A percentile compares a stretch with the other conserved stretches of the same genome.
phyloP scores from a whole-genome alignment of 2,113 vertebrate genomes.

The Sebastes schlegelii region DNA sequence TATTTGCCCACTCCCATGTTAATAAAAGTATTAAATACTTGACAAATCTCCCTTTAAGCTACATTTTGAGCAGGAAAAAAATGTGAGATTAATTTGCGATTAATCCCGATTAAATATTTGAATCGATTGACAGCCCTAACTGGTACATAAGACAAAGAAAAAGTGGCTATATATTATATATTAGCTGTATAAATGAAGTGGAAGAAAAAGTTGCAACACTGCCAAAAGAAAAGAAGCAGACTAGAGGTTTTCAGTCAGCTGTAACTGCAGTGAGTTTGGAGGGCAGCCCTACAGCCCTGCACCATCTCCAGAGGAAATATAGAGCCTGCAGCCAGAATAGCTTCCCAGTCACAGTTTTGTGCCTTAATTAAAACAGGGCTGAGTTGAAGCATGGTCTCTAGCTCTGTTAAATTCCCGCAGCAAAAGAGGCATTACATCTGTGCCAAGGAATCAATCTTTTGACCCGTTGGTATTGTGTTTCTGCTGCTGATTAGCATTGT shows the following conservation, averaged over 20 bases:
- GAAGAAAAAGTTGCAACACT: background rate
- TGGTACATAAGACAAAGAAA: background rate
- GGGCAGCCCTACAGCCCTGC: conserved; percentile 27
- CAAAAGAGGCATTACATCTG: conserved; percentile 16
- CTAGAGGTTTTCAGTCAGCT: conserved; percentile 21
- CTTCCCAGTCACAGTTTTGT: conserved; percentile 43
- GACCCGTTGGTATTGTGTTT: conserved; percentile 19
- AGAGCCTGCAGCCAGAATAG: conserved; percentile 50
- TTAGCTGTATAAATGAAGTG: background rate
- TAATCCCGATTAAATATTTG: too few relatives aligned
- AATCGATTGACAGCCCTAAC: too few relatives aligned
- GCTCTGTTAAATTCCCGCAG: conserved; percentile 36
- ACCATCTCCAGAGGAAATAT: conserved; percentile 38
- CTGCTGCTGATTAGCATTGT: conserved; percentile 37
- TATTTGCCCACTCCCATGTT: too few relatives aligned
- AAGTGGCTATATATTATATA: background rate
- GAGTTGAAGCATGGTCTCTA: conserved; percentile 29
- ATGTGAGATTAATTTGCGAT: too few relatives aligned
- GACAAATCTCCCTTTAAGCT: too few relatives aligned
- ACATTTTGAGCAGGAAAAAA: too few relatives aligned
- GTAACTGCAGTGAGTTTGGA: conserved; percentile 27
- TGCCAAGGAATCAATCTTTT: conserved; percentile 54
- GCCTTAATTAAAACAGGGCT: conserved; percentile 60
- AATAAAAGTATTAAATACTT: too few relatives aligned
- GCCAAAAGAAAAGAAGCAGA: background rate